These are phyloP conservation scores for Microcebus murinus DNA, from an alignment of 2,113 vertebrate genomes.

Conservation along the genomic window DNA sequence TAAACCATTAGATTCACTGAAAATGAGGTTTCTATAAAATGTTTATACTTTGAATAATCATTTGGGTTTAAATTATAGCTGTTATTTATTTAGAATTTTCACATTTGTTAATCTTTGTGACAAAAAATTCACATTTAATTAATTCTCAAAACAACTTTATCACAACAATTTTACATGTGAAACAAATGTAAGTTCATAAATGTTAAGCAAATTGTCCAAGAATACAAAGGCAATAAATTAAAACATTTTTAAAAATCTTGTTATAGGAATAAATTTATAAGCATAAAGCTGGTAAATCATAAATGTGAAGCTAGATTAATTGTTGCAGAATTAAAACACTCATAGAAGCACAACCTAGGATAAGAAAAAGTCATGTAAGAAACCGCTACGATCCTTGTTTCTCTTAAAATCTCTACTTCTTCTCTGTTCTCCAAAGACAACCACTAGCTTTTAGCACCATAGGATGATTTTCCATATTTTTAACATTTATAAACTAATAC, in stretches of 20 bases:
- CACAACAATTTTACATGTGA: background rate
- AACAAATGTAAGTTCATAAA: background rate
- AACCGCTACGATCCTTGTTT: background rate
- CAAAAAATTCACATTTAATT: background rate
- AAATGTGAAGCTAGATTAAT: background rate
- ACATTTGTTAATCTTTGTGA: background rate
- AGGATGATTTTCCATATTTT: background rate
- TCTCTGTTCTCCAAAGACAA: background rate
- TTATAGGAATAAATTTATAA: background rate
- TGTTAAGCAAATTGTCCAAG: background rate
- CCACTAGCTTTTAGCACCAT: background rate
- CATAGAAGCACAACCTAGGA: background rate
- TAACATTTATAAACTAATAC: background rate
- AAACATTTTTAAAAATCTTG: background rate
- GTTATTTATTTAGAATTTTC: background rate
- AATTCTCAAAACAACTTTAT: background rate
- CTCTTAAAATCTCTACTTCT: background rate
- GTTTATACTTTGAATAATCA: background rate
- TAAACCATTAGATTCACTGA: background rate
- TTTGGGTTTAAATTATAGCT: background rate
- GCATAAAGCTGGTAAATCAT: background rate
- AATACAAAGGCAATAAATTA: background rate
- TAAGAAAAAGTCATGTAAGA: background rate
- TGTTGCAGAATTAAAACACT: background rate
- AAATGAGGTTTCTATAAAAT: background rate